Evolutionary conservation across 37 sponge, comb jelly and placozoan species (phyloP), one percentile per base, ranked within the genome.

Genomic region (Beroe forskalii): DNA sequence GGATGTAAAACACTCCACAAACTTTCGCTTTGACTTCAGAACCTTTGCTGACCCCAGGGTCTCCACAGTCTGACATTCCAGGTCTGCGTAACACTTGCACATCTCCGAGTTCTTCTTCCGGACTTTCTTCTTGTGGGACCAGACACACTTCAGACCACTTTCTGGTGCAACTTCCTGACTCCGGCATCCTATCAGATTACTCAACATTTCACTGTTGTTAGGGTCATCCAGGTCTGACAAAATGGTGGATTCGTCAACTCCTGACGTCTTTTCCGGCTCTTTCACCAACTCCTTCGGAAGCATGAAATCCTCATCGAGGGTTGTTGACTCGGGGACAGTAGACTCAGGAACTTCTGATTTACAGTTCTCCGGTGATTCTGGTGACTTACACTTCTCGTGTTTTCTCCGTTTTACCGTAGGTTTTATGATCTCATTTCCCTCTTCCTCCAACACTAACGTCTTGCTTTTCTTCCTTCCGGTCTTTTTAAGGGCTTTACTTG

Each of bases 171-270:
- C 86, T 25, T 80, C 48, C 22, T 4, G 8, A 80, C 86, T 80
- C 35, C 86, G 23, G 40, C 86, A 80, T 28, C 40, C 86, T 1
- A 80, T 44, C n/a, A 80, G 30, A 25, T 80, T 80, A 25, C 55
- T 44, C 3, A 80, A 48, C 9, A 37, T 25, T 4, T 27, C 24
- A 4, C 55, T 44, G 55, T 80, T 80, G 86, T 80, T 44, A 44
- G 86, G 86, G 86, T 80, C 86, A 30, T 80, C 86, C n/a, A 44
- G 40, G 40, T 80, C 86, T 30, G 86, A 80, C 12, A 37, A 37
- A 38, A 80, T 80, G 8, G 27, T 44, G 42, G 30, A 3, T 23
- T 80, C 86, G 44, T 69, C 72, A 1, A 69, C 72, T 36, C n/a
- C 86, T 6, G 35, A 25, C 22, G 44, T n/a, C 28, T 41, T 80